Evolutionary conservation across 2,888 invertebrate genomes (phyloP), one percentile per base, ranked within the genome.

Genomic region (Euproctis similis): DNA sequence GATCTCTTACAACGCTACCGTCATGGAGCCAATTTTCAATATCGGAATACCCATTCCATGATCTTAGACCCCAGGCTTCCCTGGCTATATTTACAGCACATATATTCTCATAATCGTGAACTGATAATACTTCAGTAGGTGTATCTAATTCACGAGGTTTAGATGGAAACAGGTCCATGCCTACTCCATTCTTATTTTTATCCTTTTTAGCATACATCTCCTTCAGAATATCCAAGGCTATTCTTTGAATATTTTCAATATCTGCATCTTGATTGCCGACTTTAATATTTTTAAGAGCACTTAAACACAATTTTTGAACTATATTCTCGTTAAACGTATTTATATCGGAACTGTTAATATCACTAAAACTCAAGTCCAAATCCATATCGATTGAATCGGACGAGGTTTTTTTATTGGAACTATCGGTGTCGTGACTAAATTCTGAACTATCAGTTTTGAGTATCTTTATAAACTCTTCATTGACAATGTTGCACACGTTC

Each of bases 71-170:
- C 88, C 88, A 88, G 8, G 87, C 87, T 56, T 88, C 89, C 37
- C 89, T 70, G 2, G 89, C 88, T 30, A 89, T 87, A 46, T 89
- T 89, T 3, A 89, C 82, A 1, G 89, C 88, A 54, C 88, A 88
- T 40, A 89, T 86, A 53, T 89, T 89, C 60, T 89, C 89, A 51
- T 89, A 89, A 53, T 89, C 89, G 48, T 89, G 89, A 25, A 88
- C 86, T 3, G 88, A 88, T 27, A 88, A 67, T 10, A 86, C 74
- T 55, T 88, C 87, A 20, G 88, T 82, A n/a, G 85, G 85, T 16
- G 85, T 86, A 35, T 85, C 85, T 24, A 77, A 53, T 51, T 86
- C 85, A n/a, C 85, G 71, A 37, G 72, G 67, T 49, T 76, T 75
- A n/a, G 72, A 60, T 8, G 69, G 55, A 16, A 78, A 55, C 18